Base-by-base conservation (phyloP, 1,140 invertebrate genomes). In the Ylistrum balloti region DNA sequence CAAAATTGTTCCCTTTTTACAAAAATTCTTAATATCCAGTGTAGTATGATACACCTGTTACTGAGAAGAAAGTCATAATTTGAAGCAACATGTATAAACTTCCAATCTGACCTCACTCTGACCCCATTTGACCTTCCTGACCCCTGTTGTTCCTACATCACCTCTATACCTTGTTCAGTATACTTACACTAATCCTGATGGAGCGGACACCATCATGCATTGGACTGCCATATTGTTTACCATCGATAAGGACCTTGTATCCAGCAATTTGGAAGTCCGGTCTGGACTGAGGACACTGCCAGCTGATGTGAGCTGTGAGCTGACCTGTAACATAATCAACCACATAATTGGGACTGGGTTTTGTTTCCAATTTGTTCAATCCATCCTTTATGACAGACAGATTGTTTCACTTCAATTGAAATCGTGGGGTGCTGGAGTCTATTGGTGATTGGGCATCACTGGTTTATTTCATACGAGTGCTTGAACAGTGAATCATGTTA, bases 221-320 rank as follows among this genome's bases (percentile, higher is more conserved):
- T 17, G 95, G 93, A 88, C 92, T 95, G 13, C 96, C 96, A 90
- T 96, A 96, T 90, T 96, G 96, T 92, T 96, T 96, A 13, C 95
- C 95, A 93, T 96, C 95, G 33, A 96, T 95, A 86, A 96, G 93
- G 13, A 96, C 94, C 89, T 95, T 95, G 92, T 95, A 96, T 28
- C 95, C 95, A 15, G 94, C 92, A 0, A 96, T 88, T 41, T 93
- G 89, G 2, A 96, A 92, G 91, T 95, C 94, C 32, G 93, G 93
- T 89, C 95, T 95, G 33, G 94, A 93, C 92, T 96, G 96, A 10
- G 94, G 92, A 92, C 95, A 95, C 28, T 95, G 93, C 96, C 96
- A 96, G 88, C 94, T 95, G 7, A 96, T 93, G 92, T 96, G 95
- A 1, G 94, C 95, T 33, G 95, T 93, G 90, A 96, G 87, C 91